These are phyloP conservation scores for Augiades crinisus DNA, from an alignment of 2,888 invertebrate genomes.

Conservation along the genomic window DNA sequence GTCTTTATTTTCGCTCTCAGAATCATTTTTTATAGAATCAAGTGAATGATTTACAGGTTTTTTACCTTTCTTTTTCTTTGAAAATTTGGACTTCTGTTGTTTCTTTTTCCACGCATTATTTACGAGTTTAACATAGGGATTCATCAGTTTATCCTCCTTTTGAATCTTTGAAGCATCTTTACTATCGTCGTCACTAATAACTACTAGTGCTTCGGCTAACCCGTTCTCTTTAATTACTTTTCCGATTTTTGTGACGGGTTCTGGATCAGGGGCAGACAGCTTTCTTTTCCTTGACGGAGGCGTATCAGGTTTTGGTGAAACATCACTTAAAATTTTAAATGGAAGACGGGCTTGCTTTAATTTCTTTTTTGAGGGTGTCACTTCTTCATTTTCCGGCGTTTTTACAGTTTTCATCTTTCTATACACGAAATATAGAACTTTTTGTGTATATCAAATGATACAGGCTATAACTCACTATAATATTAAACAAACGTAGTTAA, in stretches of 20 bases:
- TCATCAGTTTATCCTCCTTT: slow-evolving; percentile 46
- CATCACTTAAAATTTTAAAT: slow-evolving; percentile 78
- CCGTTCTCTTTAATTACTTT: slow-evolving; percentile 68
- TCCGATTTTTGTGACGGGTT: slow-evolving; percentile 59
- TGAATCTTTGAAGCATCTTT: slow-evolving; percentile 41
- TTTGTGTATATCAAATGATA: background rate
- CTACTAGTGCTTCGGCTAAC: slow-evolving; percentile 46
- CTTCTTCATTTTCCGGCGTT: slow-evolving; percentile 55
- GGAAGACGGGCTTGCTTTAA: slow-evolving; percentile 83
- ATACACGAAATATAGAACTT: background rate
- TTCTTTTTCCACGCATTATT: slow-evolving; percentile 69
- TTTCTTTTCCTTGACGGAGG: slow-evolving; percentile 68
- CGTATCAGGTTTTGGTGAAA: slow-evolving; percentile 52
- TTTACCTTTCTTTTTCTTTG: slow-evolving; percentile 47
- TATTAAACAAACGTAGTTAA: background rate
- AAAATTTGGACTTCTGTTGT: slow-evolving; percentile 45
- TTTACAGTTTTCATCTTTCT: slow-evolving; percentile 65
- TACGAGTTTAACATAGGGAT: slow-evolving; percentile 69
- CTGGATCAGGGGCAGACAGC: slow-evolving; percentile 58
- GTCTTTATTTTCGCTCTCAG: slow-evolving; percentile 30
- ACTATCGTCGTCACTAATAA: slow-evolving; percentile 69
- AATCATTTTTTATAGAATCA: slow-evolving; percentile 32
- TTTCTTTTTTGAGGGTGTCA: slow-evolving; percentile 79
- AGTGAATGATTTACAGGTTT: slow-evolving; percentile 32
- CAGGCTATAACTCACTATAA: background rate